phyloP scores from a whole-genome alignment of 2,888 invertebrate species.

The Philereme transversata region DNA sequence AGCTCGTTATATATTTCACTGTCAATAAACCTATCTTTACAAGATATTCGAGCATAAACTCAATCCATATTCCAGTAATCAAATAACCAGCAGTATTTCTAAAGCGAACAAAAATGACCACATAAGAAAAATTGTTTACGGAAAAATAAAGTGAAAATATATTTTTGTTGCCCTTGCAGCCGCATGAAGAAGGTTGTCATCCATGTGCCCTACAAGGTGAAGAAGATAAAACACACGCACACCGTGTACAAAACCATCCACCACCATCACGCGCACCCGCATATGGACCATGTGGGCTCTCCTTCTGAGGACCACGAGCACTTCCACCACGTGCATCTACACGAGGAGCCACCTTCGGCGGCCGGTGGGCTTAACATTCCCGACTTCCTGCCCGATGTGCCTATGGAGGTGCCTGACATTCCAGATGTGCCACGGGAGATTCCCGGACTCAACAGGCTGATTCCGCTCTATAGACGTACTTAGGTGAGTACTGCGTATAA shows the following conservation, averaged over 20 bases:
- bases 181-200: constrained; percentile 87
- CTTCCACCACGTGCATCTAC: constrained; percentile 75
- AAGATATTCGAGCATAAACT: too few species aligned
- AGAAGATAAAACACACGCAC: constrained; percentile 88
- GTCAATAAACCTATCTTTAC: too few species aligned
- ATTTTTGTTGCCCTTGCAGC: constrained; percentile 45
- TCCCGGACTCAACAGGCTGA: constrained; percentile 29
- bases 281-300: constrained; percentile 51
- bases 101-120: neutral
- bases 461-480: constrained; percentile 61
- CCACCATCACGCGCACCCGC: constrained; percentile 74
- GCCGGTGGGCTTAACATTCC: constrained; percentile 69
- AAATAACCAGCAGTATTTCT: too few species aligned
- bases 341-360: constrained; percentile 57
- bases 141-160: neutral
- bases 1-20: too few species aligned
- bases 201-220: constrained; percentile 87
- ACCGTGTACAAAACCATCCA: constrained; percentile 88
- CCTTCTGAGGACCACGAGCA: constrained; percentile 77
- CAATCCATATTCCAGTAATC: too few species aligned
- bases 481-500: constrained; percentile 41
- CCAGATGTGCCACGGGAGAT: constrained; percentile 44
- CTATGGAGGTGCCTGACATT: constrained; percentile 56
- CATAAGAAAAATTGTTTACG: neutral
- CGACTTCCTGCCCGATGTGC: constrained; percentile 72